Evolutionary conservation across 2,113 vertebrate genomes (phyloP).

Genomic region (Atrichornis clamosus): DNA sequence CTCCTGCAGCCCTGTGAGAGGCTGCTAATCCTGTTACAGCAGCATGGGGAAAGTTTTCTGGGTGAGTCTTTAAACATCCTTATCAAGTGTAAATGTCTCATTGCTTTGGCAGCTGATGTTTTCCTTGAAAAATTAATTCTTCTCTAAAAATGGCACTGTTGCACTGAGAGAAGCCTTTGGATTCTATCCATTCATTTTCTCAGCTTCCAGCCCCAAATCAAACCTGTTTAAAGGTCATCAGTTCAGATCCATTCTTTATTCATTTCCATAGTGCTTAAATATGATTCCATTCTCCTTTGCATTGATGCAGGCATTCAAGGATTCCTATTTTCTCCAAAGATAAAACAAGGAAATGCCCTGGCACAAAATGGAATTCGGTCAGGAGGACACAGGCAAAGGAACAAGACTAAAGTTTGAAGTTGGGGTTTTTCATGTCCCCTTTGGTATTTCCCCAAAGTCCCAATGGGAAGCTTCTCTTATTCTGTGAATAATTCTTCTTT

Average conservation of each 20-base stretch:
- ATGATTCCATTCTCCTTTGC: neutral
- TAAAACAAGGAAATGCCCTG: neutral
- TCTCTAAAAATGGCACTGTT: neutral
- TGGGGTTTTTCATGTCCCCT: neutral
- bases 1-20: neutral
- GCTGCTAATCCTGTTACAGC: neutral
- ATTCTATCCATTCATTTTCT: neutral
- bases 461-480: neutral
- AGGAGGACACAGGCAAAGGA: neutral
- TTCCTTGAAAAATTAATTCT: neutral
- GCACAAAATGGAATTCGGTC: neutral
- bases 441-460: neutral
- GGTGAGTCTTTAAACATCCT: neutral
- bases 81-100: neutral
- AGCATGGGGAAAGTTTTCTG: neutral
- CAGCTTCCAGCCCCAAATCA: neutral
- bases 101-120: conserved; percentile 11
- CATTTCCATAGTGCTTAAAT: neutral
- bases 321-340: neutral
- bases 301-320: neutral
- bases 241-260: neutral
- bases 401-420: neutral
- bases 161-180: neutral
- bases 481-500: neutral
- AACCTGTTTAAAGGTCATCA: neutral